A percentile compares a stretch with the other conserved stretches of the same genome.
phyloP scores from a whole-genome alignment of 2,888 invertebrate species.

The Habrosyne pyritoides region DNA sequence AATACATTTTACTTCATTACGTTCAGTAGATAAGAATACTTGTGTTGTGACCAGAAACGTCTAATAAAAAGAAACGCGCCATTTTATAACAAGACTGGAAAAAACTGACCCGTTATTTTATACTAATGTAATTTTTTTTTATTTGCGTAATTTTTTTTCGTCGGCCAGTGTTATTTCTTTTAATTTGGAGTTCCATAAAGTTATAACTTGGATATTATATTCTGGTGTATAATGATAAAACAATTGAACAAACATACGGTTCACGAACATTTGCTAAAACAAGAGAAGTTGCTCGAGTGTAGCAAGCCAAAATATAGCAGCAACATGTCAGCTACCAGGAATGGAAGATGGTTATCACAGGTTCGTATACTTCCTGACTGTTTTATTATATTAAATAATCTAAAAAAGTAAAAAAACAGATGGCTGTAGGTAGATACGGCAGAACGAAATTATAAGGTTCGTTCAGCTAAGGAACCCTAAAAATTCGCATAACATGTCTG shows the following conservation, averaged over 20 bases:
- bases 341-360: slow-evolving; percentile 64
- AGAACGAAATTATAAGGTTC: too few relatives aligned
- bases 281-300: slow-evolving; percentile 55
- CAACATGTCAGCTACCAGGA: slow-evolving; percentile 57
- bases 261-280: slow-evolving; percentile 65
- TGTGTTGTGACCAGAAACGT: slow-evolving; percentile 29
- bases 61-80: slow-evolving; percentile 11
- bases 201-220: slow-evolving; percentile 2
- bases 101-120: neutral
- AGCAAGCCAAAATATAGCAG: slow-evolving; percentile 51
- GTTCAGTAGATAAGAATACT: slow-evolving; percentile 47
- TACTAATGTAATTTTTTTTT: neutral
- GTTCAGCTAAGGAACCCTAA: too few relatives aligned
- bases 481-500: too few relatives aligned
- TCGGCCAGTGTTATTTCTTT: neutral
- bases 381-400: too few relatives aligned
- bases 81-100: neutral
- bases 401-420: too few relatives aligned
- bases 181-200: neutral
- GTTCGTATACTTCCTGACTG: slow-evolving; percentile 51
- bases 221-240: slow-evolving; percentile 60
- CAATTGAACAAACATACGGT: slow-evolving; percentile 64
- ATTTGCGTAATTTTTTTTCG: neutral
- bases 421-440: too few relatives aligned
- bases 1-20: slow-evolving; percentile 42